Base-by-base conservation (phyloP, 2,888 invertebrate species). In the Euclidia mi region DNA sequence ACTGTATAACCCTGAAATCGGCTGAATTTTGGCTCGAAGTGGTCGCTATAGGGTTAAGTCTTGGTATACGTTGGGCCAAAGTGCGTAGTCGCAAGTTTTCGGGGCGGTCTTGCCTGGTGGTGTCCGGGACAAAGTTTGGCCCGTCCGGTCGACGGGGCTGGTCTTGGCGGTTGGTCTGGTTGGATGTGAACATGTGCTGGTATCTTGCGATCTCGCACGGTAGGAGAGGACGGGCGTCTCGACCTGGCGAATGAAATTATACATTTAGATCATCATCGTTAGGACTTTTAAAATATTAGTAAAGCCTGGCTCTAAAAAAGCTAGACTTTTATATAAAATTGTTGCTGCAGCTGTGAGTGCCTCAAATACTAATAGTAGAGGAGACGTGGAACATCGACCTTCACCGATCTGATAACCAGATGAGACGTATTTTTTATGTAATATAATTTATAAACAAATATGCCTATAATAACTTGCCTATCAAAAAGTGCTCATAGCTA, bases 201-300 rank as follows among this genome's bases (percentile, higher is more conserved):
- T 91, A 79, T 76, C 94, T 89, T 9, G 95, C 91, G 51, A 96
- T 87, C 72, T 96, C 96, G 31, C 89, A 86, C 0, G 95, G 88
- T 17, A 94, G 84, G 3, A 96, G 71, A 1, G 95, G 95, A 38
- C 95, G 77, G 0, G 95, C 95, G 71, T 96, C 96, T 12, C 95
- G 45, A 15, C 56, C 56, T 56, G 41, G 10, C 11, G 31, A 25
- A 7, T 6, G 7, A 25, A 20, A 20, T n/a, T n/a, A n/a, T n/a
- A n/a, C n/a, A n/a, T n/a, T n/a, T n/a, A n/a, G n/a, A n/a, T n/a
- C n/a, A n/a, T n/a, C n/a, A n/a, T n/a, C n/a, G n/a, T n/a, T n/a
- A n/a, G n/a, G n/a, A n/a, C n/a, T 12, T 42, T 2, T 3, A 12
- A 6, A n/a, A n/a, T n/a, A n/a, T n/a, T n/a, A n/a, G n/a, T n/a